Evolutionary conservation across 2,797 vertebrate genomes (phyloP).

Genomic region (Neopelma chrysocephalum): DNA sequence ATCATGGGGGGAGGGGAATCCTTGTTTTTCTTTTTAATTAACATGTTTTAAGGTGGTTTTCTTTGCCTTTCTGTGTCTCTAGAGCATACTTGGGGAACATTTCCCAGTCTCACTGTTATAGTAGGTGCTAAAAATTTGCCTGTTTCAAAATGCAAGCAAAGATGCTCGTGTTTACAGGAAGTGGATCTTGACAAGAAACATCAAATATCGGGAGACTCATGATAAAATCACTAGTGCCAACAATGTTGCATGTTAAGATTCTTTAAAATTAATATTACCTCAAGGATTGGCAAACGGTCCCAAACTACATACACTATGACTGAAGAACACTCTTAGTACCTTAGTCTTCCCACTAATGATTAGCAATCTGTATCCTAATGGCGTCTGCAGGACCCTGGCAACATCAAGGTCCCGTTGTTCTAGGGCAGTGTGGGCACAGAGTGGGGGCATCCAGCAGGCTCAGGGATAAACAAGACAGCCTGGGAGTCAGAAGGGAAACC

Average conservation of each 20-base stretch:
- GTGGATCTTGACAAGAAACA: conserved; percentile 24
- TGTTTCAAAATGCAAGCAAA: conserved; percentile 34
- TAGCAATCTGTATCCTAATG: conserved; percentile 28
- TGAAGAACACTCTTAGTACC: background rate
- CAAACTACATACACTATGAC: background rate
- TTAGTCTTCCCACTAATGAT: conserved; percentile 50
- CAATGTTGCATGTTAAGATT: background rate
- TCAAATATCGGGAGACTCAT: conserved; percentile 21
- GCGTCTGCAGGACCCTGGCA: background rate
- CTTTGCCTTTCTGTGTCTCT: background rate
- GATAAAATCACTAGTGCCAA: conserved; percentile 29
- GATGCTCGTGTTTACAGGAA: conserved; percentile 25
- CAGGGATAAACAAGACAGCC: background rate
- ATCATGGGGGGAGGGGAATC: background rate
- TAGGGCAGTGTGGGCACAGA: background rate
- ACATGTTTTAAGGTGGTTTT: background rate
- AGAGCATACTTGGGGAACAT: background rate
- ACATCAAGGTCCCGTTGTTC: background rate
- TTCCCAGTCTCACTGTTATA: background rate
- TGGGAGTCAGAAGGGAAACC: background rate
- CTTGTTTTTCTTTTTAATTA: conserved; percentile 28
- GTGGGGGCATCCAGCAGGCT: background rate
- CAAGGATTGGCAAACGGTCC: background rate
- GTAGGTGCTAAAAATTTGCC: background rate
- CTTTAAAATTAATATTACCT: conserved; percentile 38